phyloP scores from a whole-genome alignment of 2,888 invertebrate genomes.

The Selenia dentaria region DNA sequence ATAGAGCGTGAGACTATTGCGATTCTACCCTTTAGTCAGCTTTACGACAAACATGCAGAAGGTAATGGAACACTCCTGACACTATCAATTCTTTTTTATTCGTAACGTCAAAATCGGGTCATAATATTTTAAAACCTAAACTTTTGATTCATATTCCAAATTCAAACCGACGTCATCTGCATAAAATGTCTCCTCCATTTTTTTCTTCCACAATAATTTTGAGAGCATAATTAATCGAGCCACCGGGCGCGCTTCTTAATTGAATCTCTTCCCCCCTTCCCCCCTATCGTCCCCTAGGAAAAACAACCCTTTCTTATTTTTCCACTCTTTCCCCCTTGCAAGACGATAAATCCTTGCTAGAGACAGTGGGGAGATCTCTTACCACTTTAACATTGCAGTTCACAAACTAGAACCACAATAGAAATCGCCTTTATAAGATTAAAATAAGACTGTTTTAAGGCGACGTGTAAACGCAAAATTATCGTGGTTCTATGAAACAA shows the following conservation, averaged over 20 bases:
- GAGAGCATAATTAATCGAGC: slow-evolving; percentile 79
- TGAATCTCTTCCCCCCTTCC: slow-evolving; percentile 72
- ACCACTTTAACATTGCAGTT: slow-evolving; percentile 41
- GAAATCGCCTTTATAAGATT: slow-evolving; percentile 11
- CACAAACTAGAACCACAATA: not conserved
- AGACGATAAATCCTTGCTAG: slow-evolving; percentile 83
- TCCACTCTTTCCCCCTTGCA: slow-evolving; percentile 72
- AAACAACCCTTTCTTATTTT: slow-evolving; percentile 84
- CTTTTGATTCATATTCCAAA: slow-evolving; percentile 23
- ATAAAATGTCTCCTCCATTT: slow-evolving; percentile 39
- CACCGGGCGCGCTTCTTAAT: slow-evolving; percentile 69
- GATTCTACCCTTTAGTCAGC: too few relatives aligned
- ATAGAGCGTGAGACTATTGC: too few relatives aligned
- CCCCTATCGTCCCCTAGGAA: slow-evolving; percentile 70
- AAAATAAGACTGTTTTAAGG: slow-evolving; percentile 6
- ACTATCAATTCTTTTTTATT: too few relatives aligned
- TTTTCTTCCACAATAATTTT: slow-evolving; percentile 55
- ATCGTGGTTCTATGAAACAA: slow-evolving; percentile 61
- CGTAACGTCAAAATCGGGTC: too few relatives aligned
- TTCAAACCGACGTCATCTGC: slow-evolving; percentile 31
- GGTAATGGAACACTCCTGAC: too few relatives aligned
- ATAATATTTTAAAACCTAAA: slow-evolving; percentile 13
- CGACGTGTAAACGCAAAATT: slow-evolving; percentile 22
- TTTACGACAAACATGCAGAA: too few relatives aligned
- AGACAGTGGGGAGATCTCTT: slow-evolving; percentile 79